phyloP scores from a whole-genome alignment of 30 jellyfish, hydroid and myxozoan genomes.

The Nemopilema nomurai region DNA sequence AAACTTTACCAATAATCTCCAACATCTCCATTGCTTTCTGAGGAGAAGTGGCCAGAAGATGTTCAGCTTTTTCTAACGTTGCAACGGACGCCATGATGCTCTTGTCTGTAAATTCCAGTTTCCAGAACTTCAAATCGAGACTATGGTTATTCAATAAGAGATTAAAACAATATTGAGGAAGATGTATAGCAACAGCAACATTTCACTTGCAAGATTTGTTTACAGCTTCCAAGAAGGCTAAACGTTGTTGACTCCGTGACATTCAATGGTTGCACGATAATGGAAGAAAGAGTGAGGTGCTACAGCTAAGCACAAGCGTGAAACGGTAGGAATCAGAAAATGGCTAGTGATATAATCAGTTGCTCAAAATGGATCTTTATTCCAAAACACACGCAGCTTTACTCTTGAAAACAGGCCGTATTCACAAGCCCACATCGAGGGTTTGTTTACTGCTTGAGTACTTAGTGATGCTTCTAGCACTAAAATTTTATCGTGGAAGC shows the following conservation, averaged over 20 bases:
- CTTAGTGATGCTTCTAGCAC: no score
- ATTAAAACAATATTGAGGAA: background rate
- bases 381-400: no score
- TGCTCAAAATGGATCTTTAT: no score
- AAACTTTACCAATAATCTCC: slow-evolving; percentile 41
- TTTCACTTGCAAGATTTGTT: background rate
- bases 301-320: no score
- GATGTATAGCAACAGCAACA: slow-evolving; percentile 1
- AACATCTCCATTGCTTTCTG: slow-evolving; percentile 68
- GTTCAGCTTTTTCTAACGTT: slow-evolving; percentile 53
- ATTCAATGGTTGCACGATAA: no score
- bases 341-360: no score
- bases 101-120: background rate
- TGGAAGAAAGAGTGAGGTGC: no score
- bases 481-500: no score
- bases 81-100: slow-evolving; percentile 27
- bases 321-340: no score
- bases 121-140: background rate
- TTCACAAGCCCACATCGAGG: no score
- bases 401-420: no score
- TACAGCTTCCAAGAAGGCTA: background rate
- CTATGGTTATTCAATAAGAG: background rate
- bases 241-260: background rate
- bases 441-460: no score
- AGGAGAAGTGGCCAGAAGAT: slow-evolving; percentile 55